Evolutionary conservation across 2,797 vertebrate species (phyloP).

Genomic region (Pteronotus mesoamericanus): DNA sequence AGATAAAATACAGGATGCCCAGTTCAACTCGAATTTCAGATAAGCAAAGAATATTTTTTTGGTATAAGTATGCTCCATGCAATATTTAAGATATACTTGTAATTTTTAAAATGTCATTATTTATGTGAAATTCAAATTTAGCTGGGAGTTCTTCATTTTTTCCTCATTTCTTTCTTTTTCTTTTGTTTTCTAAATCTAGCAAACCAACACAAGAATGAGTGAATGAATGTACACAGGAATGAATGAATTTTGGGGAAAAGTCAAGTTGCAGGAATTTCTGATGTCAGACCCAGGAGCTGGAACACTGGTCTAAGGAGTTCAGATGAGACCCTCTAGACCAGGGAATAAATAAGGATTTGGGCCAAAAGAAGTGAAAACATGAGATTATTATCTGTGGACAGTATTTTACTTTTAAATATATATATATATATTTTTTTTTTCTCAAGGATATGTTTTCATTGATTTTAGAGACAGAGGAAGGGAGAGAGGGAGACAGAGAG

Average conservation of each 20-base stretch:
- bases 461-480: no score
- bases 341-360: background rate
- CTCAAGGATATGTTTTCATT: no score
- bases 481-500: no score
- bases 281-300: background rate
- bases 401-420: background rate
- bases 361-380: background rate
- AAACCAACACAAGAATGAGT: background rate
- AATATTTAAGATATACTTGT: background rate
- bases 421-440: no score
- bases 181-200: background rate
- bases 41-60: background rate
- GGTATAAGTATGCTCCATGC: background rate
- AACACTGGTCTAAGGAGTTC: background rate
- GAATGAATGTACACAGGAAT: background rate
- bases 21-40: background rate
- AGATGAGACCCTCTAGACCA: background rate
- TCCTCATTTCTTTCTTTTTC: background rate
- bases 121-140: slow-evolving; percentile 17
- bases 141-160: background rate
- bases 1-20: background rate
- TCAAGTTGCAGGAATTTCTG: background rate
- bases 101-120: background rate
- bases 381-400: background rate
- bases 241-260: background rate